A percentile compares a stretch with the other conserved stretches of the same genome.
Conservation (phyloP, 2,888 invertebrate species). For the Galeopsomyia nigrocyanea region DNA sequence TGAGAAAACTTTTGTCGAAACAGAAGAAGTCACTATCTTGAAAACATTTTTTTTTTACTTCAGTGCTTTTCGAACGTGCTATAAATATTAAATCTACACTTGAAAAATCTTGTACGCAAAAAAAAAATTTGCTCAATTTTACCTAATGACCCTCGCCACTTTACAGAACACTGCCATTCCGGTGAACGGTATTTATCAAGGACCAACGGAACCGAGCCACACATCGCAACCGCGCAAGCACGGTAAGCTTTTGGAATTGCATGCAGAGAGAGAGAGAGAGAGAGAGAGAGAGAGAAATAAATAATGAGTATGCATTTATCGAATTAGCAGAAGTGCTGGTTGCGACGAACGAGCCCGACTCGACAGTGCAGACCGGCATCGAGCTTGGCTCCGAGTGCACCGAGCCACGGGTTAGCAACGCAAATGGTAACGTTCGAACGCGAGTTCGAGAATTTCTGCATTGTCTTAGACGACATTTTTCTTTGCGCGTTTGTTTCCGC, state of each 20-base stretch:
- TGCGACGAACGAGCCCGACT: slow-evolving; percentile 61
- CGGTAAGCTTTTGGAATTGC: slow-evolving; percentile 52
- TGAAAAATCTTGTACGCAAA: too few species aligned
- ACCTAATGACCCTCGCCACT: slow-evolving; percentile 36
- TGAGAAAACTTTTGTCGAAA: too few species aligned
- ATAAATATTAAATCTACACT: not conserved
- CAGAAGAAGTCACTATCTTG: too few species aligned
- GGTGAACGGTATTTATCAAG: slow-evolving; percentile 89
- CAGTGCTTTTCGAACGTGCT: not conserved
- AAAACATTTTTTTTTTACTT: not conserved
- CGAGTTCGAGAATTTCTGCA: not conserved
- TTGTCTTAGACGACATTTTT: not conserved
- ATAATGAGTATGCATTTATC: too few species aligned
- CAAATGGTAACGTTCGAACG: slow-evolving; percentile 59
- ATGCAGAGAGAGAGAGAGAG: too few species aligned
- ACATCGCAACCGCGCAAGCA: slow-evolving; percentile 61
- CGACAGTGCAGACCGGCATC: slow-evolving; percentile 72
- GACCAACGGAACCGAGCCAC: slow-evolving; percentile 69
- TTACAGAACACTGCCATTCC: slow-evolving; percentile 91
- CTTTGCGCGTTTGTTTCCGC: not conserved
- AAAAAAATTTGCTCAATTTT: not conserved
- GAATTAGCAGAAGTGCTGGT: slow-evolving; percentile 45
- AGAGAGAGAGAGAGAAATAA: too few species aligned
- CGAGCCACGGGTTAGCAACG: slow-evolving; percentile 67
- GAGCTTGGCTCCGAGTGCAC: slow-evolving; percentile 77